Evolutionary conservation across 1,140 invertebrate species (phyloP).

Genomic region (Ostrea denselamellosa): DNA sequence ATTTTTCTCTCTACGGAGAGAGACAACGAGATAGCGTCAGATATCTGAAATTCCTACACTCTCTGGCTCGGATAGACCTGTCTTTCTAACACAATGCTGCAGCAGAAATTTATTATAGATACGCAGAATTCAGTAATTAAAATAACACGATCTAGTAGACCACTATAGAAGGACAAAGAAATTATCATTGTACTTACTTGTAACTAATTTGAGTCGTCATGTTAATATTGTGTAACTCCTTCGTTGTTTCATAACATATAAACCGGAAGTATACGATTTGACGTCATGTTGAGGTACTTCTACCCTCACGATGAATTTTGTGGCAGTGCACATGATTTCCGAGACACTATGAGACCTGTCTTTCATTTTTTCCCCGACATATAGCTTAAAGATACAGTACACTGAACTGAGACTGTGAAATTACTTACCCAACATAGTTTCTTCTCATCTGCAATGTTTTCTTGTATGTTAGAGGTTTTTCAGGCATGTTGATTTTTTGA

Average conservation of each 20-base stretch:
- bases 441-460: conserved; percentile 67
- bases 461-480: conserved; percentile 59
- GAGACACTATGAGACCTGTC: neutral
- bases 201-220: neutral
- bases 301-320: neutral
- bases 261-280: conserved; percentile 1
- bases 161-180: too few relatives aligned
- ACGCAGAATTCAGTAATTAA: too few relatives aligned
- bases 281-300: neutral
- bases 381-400: neutral
- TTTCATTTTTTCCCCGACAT: neutral
- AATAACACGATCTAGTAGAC: too few relatives aligned
- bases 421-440: conserved; percentile 64
- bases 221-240: neutral
- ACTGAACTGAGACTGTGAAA: neutral
- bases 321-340: neutral
- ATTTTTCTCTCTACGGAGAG: too few relatives aligned
- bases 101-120: too few relatives aligned
- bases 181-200: neutral
- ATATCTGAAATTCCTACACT: too few relatives aligned
- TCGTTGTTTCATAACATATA: neutral
- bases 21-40: too few relatives aligned
- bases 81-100: too few relatives aligned
- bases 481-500: conserved; percentile 61
- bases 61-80: too few relatives aligned